A percentile compares a stretch with the other conserved stretches of the same genome.
These are phyloP conservation scores for Bovichtus variegatus DNA, from an alignment of 2,797 vertebrate species.

Conservation along the genomic window DNA sequence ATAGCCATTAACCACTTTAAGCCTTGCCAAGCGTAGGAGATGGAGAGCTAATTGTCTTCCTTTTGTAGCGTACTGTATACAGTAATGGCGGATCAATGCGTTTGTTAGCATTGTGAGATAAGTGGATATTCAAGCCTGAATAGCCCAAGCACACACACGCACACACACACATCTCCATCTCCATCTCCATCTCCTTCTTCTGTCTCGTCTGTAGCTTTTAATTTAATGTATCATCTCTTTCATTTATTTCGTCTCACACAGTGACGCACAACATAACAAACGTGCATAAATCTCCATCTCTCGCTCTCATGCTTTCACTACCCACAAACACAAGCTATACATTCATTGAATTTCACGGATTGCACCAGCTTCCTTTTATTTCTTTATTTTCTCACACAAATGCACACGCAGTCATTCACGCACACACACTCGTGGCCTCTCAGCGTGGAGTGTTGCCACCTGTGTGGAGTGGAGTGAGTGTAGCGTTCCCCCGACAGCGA, in stretches of 20 bases:
- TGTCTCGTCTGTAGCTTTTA: neutral
- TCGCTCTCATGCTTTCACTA: neutral
- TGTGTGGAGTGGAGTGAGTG: slow-evolving; percentile 61
- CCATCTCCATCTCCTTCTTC: neutral
- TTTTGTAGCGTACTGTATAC: slow-evolving; percentile 52
- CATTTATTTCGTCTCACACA: neutral
- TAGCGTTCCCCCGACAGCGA: slow-evolving; percentile 60
- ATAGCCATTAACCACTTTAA: slow-evolving; percentile 76
- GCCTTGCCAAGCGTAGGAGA: slow-evolving; percentile 62
- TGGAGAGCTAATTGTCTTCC: slow-evolving; percentile 66
- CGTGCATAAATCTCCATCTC: neutral
- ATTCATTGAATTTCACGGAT: slow-evolving; percentile 2
- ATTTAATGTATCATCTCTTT: slow-evolving; percentile 2
- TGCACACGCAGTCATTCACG: neutral
- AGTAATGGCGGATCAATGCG: slow-evolving; percentile 67
- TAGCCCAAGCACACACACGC: slow-evolving; percentile 21
- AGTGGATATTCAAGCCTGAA: slow-evolving; percentile 58
- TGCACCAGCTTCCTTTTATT: neutral
- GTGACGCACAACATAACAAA: neutral
- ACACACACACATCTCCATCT: slow-evolving; percentile 19
- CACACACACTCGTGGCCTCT: slow-evolving; percentile 53
- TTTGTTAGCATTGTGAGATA: slow-evolving; percentile 60
- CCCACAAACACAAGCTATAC: neutral
- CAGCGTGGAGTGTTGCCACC: slow-evolving; percentile 66
- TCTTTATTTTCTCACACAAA: neutral